A percentile compares a stretch with the other conserved stretches of the same genome.
These are phyloP conservation scores for Lacerta viridis DNA, from an alignment of 2,797 vertebrate species.

Conservation along the genomic window DNA sequence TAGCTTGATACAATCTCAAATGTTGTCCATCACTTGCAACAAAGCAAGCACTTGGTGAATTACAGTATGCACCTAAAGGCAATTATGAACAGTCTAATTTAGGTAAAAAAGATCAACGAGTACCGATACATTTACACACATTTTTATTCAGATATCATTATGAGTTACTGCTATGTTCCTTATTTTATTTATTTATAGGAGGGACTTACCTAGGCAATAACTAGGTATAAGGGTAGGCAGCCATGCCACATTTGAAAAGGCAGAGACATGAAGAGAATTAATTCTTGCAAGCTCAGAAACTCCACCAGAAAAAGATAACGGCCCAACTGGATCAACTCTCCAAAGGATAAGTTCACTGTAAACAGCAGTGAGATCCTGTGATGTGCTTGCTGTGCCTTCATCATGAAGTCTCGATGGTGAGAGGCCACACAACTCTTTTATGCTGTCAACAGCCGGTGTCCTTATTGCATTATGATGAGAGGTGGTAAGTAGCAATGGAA, in stretches of 20 bases:
- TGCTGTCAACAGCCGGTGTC: constrained; percentile 84
- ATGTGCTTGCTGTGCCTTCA: constrained; percentile 75
- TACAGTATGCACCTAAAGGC: constrained; percentile 92
- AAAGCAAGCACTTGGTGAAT: constrained; percentile 98
- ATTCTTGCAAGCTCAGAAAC: constrained; percentile 97
- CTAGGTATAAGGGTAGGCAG: constrained; percentile 96
- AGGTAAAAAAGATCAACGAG: not conserved
- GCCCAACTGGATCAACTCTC: constrained; percentile 97
- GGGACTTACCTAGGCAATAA: constrained; percentile 92
- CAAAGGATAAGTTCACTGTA: constrained; percentile 99
- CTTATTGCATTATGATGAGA: constrained; percentile 95
- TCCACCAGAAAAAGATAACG: constrained; percentile 95
- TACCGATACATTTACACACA: constrained; percentile 18
- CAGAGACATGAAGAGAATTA: constrained; percentile 96
- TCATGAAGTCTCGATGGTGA: constrained; percentile 74
- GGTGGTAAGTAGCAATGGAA: constrained; percentile 96
- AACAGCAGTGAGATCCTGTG: constrained; percentile 91
- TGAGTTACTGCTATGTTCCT: not conserved
- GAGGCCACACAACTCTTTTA: constrained; percentile 55
- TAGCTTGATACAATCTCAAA: constrained; percentile 95
- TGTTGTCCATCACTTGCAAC: constrained; percentile 97
- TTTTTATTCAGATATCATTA: not conserved
- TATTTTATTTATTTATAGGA: constrained; percentile 21
- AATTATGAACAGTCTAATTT: constrained; percentile 49
- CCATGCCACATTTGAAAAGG: constrained; percentile 98